Evolutionary conservation across 2,113 vertebrate genomes (phyloP).

Genomic region (Ginglymostoma cirratum): DNA sequence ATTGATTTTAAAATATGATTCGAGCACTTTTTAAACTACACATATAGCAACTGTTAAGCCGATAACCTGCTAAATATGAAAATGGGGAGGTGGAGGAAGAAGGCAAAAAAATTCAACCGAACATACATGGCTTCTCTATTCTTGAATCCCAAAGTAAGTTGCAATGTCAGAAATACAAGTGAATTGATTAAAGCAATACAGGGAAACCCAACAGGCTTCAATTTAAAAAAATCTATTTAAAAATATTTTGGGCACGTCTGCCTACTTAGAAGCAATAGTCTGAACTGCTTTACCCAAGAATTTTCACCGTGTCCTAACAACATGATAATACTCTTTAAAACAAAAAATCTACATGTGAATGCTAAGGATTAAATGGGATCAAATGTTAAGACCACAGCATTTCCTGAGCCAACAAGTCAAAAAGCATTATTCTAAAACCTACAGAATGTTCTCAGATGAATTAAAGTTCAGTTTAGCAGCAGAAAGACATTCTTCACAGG

Average conservation of each 20-base stretch:
- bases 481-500: constrained; percentile 31
- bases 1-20: neutral
- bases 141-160: neutral
- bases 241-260: neutral
- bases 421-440: constrained; percentile 35
- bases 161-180: neutral
- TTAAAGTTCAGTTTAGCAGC: constrained; percentile 35
- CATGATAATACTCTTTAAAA: neutral
- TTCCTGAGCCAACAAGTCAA: constrained; percentile 33
- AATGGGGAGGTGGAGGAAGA: neutral
- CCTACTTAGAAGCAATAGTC: neutral
- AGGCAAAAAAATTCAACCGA: neutral
- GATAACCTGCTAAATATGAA: neutral
- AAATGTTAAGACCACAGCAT: constrained; percentile 35
- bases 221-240: neutral
- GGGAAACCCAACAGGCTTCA: neutral
- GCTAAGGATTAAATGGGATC: constrained; percentile 22
- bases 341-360: neutral
- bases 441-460: constrained; percentile 34
- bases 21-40: neutral
- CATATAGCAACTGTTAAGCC: neutral
- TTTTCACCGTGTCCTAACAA: neutral
- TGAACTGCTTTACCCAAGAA: neutral
- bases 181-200: neutral
- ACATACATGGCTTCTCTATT: neutral